Conservation (phyloP, 2,113 vertebrate genomes). For the Silurus meridionalis region DNA sequence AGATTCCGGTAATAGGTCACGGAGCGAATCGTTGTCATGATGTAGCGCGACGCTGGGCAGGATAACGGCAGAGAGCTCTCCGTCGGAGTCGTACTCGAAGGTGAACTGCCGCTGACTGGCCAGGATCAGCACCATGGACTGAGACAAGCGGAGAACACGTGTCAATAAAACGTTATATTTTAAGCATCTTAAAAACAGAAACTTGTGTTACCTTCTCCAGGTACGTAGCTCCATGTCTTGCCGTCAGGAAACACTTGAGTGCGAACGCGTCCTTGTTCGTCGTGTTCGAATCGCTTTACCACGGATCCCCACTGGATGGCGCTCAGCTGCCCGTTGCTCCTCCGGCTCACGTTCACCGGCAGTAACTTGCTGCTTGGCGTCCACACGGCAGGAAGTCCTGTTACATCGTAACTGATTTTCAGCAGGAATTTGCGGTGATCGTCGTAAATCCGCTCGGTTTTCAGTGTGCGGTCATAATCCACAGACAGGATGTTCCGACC, state of each 20-base stretch:
- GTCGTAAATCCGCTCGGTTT: conserved; percentile 98
- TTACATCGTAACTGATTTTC: conserved; percentile 90
- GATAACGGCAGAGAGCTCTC: conserved; percentile 90
- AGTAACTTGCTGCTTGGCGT: conserved; percentile 96
- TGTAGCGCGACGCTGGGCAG: conserved; percentile 98
- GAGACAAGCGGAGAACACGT: conserved; percentile 49
- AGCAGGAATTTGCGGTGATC: conserved; percentile 98
- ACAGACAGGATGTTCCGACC: conserved; percentile 97
- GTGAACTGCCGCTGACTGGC: conserved; percentile 98
- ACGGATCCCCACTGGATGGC: conserved; percentile 91
- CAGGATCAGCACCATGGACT: conserved; percentile 97
- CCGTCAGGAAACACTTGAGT: conserved; percentile 94
- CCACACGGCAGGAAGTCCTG: conserved; percentile 95
- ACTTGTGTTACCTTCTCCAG: conserved; percentile 86
- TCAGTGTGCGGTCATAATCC: conserved; percentile 93
- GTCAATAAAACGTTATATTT: background rate
- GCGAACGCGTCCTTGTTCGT: conserved; percentile 88
- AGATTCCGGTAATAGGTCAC: conserved; percentile 97
- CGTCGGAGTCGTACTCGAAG: conserved; percentile 92
- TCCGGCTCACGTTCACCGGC: conserved; percentile 93
- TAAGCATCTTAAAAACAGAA: background rate
- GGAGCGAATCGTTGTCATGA: conserved; percentile 96
- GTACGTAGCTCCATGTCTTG: conserved; percentile 97
- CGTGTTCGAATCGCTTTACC: conserved; percentile 89
- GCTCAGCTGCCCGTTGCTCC: conserved; percentile 88